These are phyloP conservation scores for Gavialis gangeticus DNA, from an alignment of 2,113 vertebrate species.

Conservation along the genomic window DNA sequence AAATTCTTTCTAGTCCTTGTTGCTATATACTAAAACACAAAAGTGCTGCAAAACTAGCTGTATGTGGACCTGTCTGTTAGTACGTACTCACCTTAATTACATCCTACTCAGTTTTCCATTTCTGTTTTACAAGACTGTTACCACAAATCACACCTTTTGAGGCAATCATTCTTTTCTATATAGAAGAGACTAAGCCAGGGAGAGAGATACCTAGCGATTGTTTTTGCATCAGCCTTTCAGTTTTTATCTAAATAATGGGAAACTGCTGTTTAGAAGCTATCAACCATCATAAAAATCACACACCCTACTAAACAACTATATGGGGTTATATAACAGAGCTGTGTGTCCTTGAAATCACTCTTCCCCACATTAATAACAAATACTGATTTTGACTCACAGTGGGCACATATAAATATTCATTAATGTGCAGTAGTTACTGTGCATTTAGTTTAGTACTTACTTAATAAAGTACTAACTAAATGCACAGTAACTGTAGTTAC, in stretches of 20 bases:
- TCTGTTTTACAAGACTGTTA: slow-evolving; percentile 1
- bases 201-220: not conserved
- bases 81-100: not conserved
- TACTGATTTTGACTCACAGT: not conserved
- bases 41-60: not conserved
- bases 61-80: not conserved
- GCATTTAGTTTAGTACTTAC: too few species aligned
- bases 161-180: not conserved
- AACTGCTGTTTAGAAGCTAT: slow-evolving; percentile 14
- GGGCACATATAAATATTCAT: too few species aligned
- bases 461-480: too few species aligned
- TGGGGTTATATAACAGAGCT: not conserved
- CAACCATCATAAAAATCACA: not conserved
- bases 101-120: not conserved
- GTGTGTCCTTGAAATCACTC: not conserved
- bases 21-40: not conserved
- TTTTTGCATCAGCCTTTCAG: not conserved
- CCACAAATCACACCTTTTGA: not conserved
- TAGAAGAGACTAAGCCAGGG: not conserved
- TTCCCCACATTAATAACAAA: slow-evolving; percentile 24
- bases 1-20: too few species aligned
- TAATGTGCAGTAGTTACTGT: too few species aligned
- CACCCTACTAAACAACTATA: not conserved
- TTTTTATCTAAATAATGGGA: not conserved
- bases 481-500: too few species aligned